Base-by-base conservation (phyloP, 1,140 invertebrate species). In the Wiebesia pumilae region DNA sequence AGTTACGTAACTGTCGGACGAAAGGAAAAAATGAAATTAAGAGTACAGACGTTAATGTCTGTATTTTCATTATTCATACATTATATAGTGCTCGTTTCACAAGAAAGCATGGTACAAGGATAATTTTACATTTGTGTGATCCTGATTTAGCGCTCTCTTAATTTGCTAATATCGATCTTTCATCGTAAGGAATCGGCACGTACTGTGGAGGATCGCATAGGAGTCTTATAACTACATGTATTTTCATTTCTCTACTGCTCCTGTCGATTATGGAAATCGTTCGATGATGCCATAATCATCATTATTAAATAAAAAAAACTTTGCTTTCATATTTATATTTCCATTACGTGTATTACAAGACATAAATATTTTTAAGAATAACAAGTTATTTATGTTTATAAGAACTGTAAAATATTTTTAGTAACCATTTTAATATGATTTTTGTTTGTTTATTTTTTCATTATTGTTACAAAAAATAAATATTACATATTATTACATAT, bases 111-210 rank as follows among this genome's bases (percentile, higher is more conserved):
- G 33, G 69, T 67, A 67, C 80, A 54, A 73, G 80, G 40, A 86
- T 82, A 82, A 82, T 86, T 78, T 86, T 35, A 51, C 78, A 85
- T 81, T 81, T 81, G 40, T 38, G 47, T 62, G 62, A 79, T 69
- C 54, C 43, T 83, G 81, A 87, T 38, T 83, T 58, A 38, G 81
- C 81, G 81, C n/a, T 87, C 79, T 87, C 85, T 83, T 83, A 78
- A 83, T 73, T 87, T 87, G 85, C 81, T 82, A 86, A 86, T 86
- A 38, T 35, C 35, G 24, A 73, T 47, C 51, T 43, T 85, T 62
- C 84, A 58, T 67, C 75, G 19, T 30, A 19, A 82, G 19, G 67
- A 83, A 83, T 65, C 80, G 54, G 27, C 30, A 43, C 38, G 35
- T 19, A 40, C 14, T 35, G 3, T 51, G 14, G n/a, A 67, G n/a